These are phyloP conservation scores for Urocitellus parryii DNA, from an alignment of 2,113 vertebrate species.

Conservation along the genomic window DNA sequence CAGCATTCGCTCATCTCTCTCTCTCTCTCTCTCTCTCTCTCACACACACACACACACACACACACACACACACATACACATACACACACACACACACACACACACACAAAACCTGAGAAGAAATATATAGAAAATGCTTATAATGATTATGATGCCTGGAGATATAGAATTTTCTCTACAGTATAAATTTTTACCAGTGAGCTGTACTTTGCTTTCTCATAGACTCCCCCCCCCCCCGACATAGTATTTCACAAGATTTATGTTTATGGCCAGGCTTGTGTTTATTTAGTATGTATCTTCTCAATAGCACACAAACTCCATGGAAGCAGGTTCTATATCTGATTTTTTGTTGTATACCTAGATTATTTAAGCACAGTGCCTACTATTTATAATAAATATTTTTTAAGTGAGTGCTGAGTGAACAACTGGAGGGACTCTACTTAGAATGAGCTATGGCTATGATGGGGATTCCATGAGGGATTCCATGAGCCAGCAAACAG, in stretches of 20 bases:
- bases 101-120: not conserved
- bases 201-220: not conserved
- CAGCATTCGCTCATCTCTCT: not conserved
- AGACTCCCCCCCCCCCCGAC: not conserved
- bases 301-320: not conserved
- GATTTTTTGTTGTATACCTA: not conserved
- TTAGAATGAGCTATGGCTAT: not conserved
- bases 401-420: not conserved
- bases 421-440: not conserved
- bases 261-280: not conserved
- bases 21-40: not conserved
- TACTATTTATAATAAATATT: not conserved
- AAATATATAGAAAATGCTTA: constrained; percentile 28
- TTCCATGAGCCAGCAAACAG: not conserved
- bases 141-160: not conserved
- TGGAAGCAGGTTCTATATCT: not conserved
- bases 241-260: constrained; percentile 6
- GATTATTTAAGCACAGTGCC: not conserved
- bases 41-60: too few relatives aligned
- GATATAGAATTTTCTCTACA: not conserved
- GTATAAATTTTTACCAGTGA: not conserved
- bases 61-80: not conserved
- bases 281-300: not conserved
- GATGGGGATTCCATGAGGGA: not conserved
- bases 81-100: not conserved